Base-by-base conservation (phyloP, 1,140 invertebrate genomes). In the Leptestheria dahalacensis region DNA sequence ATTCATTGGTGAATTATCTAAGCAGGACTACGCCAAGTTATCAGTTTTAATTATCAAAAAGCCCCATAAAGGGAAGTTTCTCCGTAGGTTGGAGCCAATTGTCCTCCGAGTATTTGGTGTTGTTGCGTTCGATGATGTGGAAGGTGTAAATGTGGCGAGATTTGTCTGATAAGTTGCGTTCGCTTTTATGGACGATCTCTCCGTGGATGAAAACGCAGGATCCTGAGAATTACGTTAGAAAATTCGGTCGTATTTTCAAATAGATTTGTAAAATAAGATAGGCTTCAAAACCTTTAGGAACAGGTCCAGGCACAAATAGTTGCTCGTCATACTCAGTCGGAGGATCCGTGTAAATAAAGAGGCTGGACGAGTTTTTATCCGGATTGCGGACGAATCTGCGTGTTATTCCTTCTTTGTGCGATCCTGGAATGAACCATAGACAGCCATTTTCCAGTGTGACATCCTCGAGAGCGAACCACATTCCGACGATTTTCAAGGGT, bases 61-160 rank as follows among this genome's bases (percentile, higher is more conserved):
- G 26, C 11, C 55, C 48, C 20, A 55, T 54, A 57, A 86, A 86
- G 15, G 77, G 75, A 66, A 73, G 73, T 26, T 74, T 70, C 26
- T 72, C 65, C 1, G 79, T 74, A 58, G 78, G 79, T 69, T 89
- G 86, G 1, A 91, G 69, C 92, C 92, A 96, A 67, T 96, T 97
- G 1, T 89, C 78, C 61, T 81, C 72, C 0, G 84, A 82, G 71
- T 86, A 97, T 56, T 77, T 74, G 0, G 82, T 84, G 48, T 83
- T 73, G 15, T 83, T 73, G 55, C 81, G 81, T 71, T 98, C 94
- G 55, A 90, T 79, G 0, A 96, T 79, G 72, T 99, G 95, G 71
- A 95, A 97, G 3, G 94, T 97, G 72, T 98, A 98, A 2, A 88
- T 89, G 64, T 93, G 86, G 57, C 95, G 79, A n/a, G 89, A 85